Evolutionary conservation across 1,140 invertebrate species (phyloP).

Genomic region (Sitobion miscanthi): DNA sequence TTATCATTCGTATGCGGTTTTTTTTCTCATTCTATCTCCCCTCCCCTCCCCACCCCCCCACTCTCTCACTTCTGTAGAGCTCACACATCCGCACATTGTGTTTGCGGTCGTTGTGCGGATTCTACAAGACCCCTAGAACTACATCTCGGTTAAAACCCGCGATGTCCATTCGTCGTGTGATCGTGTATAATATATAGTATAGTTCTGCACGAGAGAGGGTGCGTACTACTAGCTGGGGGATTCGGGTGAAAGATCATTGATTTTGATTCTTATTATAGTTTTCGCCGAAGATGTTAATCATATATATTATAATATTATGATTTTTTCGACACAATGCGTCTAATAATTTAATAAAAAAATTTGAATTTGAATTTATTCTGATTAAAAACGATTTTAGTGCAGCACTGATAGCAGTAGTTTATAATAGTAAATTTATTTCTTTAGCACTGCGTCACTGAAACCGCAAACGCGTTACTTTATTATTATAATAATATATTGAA

Average conservation of each 20-base stretch:
- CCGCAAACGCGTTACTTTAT: too few species aligned
- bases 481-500: too few species aligned
- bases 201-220: background rate
- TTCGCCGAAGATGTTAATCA: background rate
- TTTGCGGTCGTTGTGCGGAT: constrained; percentile 43
- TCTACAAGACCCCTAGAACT: background rate
- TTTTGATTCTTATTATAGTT: background rate
- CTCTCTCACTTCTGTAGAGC: background rate
- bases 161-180: background rate
- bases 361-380: too few species aligned
- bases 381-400: too few species aligned
- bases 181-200: background rate
- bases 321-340: too few species aligned
- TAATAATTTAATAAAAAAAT: too few species aligned
- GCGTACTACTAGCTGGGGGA: background rate
- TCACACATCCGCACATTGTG: constrained; percentile 41
- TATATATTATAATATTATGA: background rate
- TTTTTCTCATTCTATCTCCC: background rate
- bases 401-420: too few species aligned
- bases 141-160: background rate
- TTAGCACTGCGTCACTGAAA: too few species aligned
- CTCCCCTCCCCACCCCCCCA: background rate
- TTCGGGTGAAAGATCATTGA: background rate
- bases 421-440: too few species aligned
- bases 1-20: background rate